These are phyloP conservation scores for Onychomys leucogaster DNA, from an alignment of 2,797 vertebrate genomes.

Conservation along the genomic window DNA sequence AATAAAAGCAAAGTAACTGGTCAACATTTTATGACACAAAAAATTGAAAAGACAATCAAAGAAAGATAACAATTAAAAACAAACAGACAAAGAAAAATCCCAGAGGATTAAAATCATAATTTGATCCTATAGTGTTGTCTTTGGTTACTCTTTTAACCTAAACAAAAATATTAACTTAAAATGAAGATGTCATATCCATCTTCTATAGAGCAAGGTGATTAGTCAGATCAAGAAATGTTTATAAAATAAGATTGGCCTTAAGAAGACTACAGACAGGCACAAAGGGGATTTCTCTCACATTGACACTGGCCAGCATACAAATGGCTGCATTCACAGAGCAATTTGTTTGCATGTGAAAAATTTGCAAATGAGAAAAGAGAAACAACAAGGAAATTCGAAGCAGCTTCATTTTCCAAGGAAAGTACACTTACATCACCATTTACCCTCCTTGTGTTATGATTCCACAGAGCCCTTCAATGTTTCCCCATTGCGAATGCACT, in stretches of 20 bases:
- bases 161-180: not conserved
- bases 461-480: not conserved
- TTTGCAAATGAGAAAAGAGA: constrained; percentile 48
- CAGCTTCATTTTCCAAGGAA: not conserved
- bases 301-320: not conserved
- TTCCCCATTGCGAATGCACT: constrained; percentile 1
- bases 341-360: not conserved
- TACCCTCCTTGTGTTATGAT: constrained; percentile 40
- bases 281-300: not conserved
- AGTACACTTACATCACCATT: not conserved
- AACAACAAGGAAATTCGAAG: not conserved
- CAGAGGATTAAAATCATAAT: not conserved
- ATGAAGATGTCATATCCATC: constrained; percentile 17
- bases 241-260: not conserved
- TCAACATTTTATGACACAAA: not conserved
- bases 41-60: constrained; percentile 10
- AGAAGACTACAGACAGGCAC: not conserved
- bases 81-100: not conserved
- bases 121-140: not conserved
- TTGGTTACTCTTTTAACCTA: not conserved
- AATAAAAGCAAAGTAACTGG: not conserved
- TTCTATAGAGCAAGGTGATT: constrained; percentile 49
- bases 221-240: constrained; percentile 60
- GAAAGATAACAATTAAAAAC: not conserved
- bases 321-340: not conserved